Evolutionary conservation across 2,113 vertebrate species (phyloP), one percentile per base, ranked within the genome.

Genomic region (Phaethornis superciliosus): DNA sequence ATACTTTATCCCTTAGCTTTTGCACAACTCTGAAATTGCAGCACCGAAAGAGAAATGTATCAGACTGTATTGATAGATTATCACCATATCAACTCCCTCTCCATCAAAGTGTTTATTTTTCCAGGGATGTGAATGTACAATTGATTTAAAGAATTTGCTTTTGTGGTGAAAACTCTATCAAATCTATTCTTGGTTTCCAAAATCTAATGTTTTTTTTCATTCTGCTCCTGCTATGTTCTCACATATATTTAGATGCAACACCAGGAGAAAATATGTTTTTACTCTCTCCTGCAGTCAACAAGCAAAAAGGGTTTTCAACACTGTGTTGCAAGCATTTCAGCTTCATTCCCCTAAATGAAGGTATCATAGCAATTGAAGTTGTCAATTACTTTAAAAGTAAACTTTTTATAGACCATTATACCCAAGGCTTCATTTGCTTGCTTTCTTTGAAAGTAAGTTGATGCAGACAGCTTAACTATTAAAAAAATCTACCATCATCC

Each of bases 381-480:
- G 62, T 68, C 69, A 87, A 87, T 93, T 90, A 79, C 69, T 90
- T 92, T 81, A 84, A 75, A 94, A 90, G 72, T 32, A 86, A 90
- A 42, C 26, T 95, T 71, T 93, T 93, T 88, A 83, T 52, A 92
- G 88, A 70, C 42, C 22, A 52, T 88, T 93, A 95, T 86, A 92
- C 88, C 44, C 71, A 78, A 88, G 82, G 60, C 49, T 88, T 90
- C 81, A 28, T 77, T 92, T 84, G 52, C 84, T 89, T 81, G 9
- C 47, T 95, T 84, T 67, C 69, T 91, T 75, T 90, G 56, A 72
- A 86, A 94, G 42, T 32, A 64, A 90, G 52, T 70, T 67, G 56
- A 83, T 59, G 32, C 56, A 88, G 75, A 78, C 37, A 40, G 23
- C 37, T 77, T 23, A 81, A 21, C 60, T 77, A 40, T 54, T 58